phyloP scores from a whole-genome alignment of 1,140 invertebrate species.

The Chironomus striatipennis region DNA sequence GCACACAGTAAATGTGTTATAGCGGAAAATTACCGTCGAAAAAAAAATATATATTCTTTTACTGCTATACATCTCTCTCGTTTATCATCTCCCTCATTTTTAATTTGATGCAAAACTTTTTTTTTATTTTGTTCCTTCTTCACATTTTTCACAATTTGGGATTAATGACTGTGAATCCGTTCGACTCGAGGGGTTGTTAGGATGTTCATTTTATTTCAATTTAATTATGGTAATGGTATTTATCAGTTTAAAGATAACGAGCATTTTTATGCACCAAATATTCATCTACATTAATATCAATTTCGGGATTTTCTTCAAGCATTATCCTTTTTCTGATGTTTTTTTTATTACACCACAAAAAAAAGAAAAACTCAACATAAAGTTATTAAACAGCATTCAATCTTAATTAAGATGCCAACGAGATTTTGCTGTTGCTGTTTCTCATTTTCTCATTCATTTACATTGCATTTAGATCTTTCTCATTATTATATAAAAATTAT shows the following conservation, averaged over 20 bases:
- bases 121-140: neutral
- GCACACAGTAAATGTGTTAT: conserved; percentile 4
- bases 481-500: neutral
- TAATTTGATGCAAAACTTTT: conserved; percentile 2
- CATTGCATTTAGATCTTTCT: neutral
- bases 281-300: conserved; percentile 12
- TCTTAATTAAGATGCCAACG: conserved; percentile 4
- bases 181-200: conserved; percentile 8
- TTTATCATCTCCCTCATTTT: conserved; percentile 12
- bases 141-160: conserved; percentile 8
- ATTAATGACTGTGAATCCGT: conserved; percentile 12
- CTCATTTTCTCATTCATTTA: neutral
- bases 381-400: neutral
- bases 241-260: conserved; percentile 11
- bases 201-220: neutral
- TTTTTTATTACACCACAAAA: neutral
- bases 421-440: neutral
- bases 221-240: conserved; percentile 14
- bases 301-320: neutral
- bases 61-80: neutral
- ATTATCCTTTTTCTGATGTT: neutral
- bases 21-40: neutral
- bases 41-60: neutral
- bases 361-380: neutral
- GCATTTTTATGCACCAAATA: neutral